Conservation (phyloP, 2,888 invertebrate species). For the Anaspis maculata region DNA sequence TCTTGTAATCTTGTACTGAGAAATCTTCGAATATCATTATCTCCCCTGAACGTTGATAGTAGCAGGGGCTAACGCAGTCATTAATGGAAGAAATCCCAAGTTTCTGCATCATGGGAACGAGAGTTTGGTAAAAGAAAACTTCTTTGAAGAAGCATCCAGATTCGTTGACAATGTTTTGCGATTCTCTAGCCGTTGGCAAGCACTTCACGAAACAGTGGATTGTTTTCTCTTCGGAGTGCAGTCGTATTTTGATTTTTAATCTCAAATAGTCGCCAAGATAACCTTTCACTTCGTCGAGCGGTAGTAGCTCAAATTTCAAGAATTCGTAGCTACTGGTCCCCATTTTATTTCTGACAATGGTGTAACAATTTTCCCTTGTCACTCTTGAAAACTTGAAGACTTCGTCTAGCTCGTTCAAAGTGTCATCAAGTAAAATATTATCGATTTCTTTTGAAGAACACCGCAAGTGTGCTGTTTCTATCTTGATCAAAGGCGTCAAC, state of each 20-base stretch:
- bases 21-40: slow-evolving; percentile 39
- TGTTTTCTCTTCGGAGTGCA: slow-evolving; percentile 8
- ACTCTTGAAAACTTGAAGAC: slow-evolving; percentile 10
- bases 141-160: slow-evolving; percentile 22
- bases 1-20: slow-evolving; percentile 11
- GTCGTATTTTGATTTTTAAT: slow-evolving; percentile 17
- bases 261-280: slow-evolving; percentile 28
- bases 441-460: too few relatives aligned
- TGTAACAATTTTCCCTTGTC: slow-evolving; percentile 24
- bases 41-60: slow-evolving; percentile 29
- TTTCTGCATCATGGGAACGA: slow-evolving; percentile 35
- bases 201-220: slow-evolving; percentile 26
- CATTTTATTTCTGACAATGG: slow-evolving; percentile 19
- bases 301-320: slow-evolving; percentile 13
- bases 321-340: slow-evolving; percentile 18
- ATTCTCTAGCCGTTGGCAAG: slow-evolving; percentile 15
- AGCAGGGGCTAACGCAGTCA: slow-evolving; percentile 33
- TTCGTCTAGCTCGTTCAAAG: slow-evolving; percentile 10
- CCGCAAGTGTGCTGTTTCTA: too few relatives aligned
- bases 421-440: too few relatives aligned
- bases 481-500: slow-evolving; percentile 16
- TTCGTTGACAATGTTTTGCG: slow-evolving; percentile 15
- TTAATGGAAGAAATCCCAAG: slow-evolving; percentile 19
- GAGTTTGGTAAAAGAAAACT: slow-evolving; percentile 35
- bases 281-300: slow-evolving; percentile 20